These are phyloP conservation scores for Aphaenogaster floridana DNA, from an alignment of 1,140 invertebrate species.

Conservation along the genomic window DNA sequence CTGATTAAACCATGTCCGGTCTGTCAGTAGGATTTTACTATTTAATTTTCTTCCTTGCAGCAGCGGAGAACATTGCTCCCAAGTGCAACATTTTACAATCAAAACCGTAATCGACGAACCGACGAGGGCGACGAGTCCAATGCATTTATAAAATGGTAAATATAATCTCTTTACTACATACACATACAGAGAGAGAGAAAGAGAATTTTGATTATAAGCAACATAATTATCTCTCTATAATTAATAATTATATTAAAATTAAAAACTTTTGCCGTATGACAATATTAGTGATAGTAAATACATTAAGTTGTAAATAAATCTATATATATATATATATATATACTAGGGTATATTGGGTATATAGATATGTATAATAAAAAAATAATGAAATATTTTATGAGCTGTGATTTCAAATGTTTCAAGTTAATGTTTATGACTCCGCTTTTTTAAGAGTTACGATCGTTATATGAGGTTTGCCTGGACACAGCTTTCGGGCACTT, in stretches of 20 bases:
- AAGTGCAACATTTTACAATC: constrained; percentile 27
- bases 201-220: constrained; percentile 21
- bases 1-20: constrained; percentile 51
- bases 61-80: not conserved
- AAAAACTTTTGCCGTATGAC: not conserved
- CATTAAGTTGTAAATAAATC: not conserved
- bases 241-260: constrained; percentile 33
- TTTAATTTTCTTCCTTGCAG: constrained; percentile 49
- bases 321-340: no score
- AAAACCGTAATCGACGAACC: constrained; percentile 25
- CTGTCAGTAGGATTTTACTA: constrained; percentile 59
- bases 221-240: constrained; percentile 29
- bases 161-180: constrained; percentile 6
- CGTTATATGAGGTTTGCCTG: constrained; percentile 39
- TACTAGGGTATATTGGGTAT: no score
- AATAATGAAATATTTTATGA: constrained; percentile 21
- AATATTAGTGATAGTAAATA: not conserved
- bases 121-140: not conserved
- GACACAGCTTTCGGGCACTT: constrained; percentile 56
- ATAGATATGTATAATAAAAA: not conserved
- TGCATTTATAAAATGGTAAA: constrained; percentile 17
- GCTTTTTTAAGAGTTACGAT: not conserved
- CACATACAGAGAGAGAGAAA: not conserved
- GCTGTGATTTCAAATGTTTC: not conserved
- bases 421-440: constrained; percentile 39